A percentile compares a stretch with the other conserved stretches of the same genome.
Conservation (phyloP, 2,797 vertebrate species). For the Phalloptychus januarius region DNA sequence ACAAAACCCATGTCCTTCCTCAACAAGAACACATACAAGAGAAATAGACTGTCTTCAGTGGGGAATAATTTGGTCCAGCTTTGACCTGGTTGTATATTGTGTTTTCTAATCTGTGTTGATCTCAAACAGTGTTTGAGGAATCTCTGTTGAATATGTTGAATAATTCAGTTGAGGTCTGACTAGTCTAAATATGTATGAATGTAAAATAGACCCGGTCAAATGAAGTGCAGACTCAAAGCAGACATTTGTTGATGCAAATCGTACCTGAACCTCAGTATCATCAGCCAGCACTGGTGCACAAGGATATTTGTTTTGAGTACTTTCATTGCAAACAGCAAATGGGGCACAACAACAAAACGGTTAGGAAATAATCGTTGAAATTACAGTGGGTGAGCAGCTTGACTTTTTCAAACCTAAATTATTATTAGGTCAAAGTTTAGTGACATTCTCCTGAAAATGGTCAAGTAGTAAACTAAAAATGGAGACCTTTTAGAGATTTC, state of each 20-base stretch:
- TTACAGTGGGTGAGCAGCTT: not conserved
- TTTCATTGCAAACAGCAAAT: not conserved
- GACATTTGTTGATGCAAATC: not conserved
- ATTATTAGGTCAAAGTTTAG: not conserved
- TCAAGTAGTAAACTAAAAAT: not conserved
- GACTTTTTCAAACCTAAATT: not conserved
- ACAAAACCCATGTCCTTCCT: not conserved
- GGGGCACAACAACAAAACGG: not conserved
- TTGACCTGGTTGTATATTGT: not conserved
- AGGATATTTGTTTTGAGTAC: not conserved
- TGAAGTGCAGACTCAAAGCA: not conserved
- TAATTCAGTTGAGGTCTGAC: not conserved
- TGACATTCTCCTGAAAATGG: not conserved
- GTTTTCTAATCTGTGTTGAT: not conserved
- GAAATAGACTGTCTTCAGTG: not conserved
- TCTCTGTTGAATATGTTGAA: not conserved
- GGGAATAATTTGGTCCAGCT: not conserved
- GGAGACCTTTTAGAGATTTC: not conserved
- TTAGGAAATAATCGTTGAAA: not conserved
- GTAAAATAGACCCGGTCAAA: not conserved
- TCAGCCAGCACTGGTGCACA: not conserved
- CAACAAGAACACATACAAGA: not conserved
- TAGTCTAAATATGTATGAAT: constrained; percentile 1
- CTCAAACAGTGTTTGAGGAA: not conserved
- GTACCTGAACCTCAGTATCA: not conserved